Evolutionary conservation across 2,888 invertebrate species (phyloP).

Genomic region (Drosophila nigritarsus): DNA sequence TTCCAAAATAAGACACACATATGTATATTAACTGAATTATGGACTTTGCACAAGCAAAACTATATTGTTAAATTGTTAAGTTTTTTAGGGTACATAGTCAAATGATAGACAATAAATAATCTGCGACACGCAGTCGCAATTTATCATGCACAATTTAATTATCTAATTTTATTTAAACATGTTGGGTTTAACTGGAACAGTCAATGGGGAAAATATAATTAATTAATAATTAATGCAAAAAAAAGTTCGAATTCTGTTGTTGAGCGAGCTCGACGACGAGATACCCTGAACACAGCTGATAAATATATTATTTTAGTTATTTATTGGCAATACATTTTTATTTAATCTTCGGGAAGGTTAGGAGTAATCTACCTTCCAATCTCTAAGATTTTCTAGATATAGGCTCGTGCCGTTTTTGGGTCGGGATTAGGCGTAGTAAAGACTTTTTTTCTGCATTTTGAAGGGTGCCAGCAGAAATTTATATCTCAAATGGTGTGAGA

Average conservation of each 20-base stretch:
- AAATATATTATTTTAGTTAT: not conserved
- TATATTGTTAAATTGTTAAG: slow-evolving; percentile 41
- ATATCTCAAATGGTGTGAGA: too few relatives aligned
- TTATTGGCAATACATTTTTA: too few relatives aligned
- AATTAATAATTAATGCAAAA: too few relatives aligned
- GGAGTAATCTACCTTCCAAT: too few relatives aligned
- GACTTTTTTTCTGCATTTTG: too few relatives aligned
- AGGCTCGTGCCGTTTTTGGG: too few relatives aligned
- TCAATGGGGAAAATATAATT: not conserved
- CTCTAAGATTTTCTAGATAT: too few relatives aligned
- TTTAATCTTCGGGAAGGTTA: too few relatives aligned
- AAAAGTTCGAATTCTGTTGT: too few relatives aligned
- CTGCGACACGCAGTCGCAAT: slow-evolving; percentile 9
- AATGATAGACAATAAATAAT: slow-evolving; percentile 41
- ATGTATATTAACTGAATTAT: slow-evolving; percentile 17
- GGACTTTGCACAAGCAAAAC: slow-evolving; percentile 11
- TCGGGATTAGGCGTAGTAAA: too few relatives aligned
- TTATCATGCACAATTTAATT: slow-evolving; percentile 19
- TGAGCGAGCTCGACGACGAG: not conserved
- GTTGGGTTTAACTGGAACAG: not conserved
- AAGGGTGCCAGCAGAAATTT: too few relatives aligned
- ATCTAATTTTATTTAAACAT: not conserved
- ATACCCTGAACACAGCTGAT: not conserved
- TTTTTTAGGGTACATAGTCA: slow-evolving; percentile 28
- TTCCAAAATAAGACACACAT: slow-evolving; percentile 28